Evolutionary conservation across 2,888 invertebrate species (phyloP).

Genomic region (Gastracanthus pulcherrimus): DNA sequence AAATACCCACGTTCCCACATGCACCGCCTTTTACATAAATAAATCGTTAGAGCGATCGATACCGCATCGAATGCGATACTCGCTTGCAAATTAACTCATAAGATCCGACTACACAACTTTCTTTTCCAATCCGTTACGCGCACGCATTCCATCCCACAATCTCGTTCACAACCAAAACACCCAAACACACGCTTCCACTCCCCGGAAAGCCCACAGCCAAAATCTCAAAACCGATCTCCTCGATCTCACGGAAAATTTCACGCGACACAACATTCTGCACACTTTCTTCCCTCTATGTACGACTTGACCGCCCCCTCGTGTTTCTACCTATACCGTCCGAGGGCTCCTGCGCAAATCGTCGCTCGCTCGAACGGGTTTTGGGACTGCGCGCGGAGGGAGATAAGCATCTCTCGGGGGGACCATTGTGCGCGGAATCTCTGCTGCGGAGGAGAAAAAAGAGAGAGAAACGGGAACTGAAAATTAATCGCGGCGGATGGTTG

Average conservation of each 20-base stretch:
- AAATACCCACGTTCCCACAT: too few relatives aligned
- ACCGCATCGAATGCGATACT: too few relatives aligned
- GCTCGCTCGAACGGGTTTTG: slow-evolving; percentile 43
- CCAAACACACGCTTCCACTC: neutral
- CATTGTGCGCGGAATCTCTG: neutral
- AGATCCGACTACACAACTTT: too few relatives aligned
- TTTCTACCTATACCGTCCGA: slow-evolving; percentile 20
- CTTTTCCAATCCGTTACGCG: too few relatives aligned
- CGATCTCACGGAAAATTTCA: neutral
- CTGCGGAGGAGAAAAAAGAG: neutral
- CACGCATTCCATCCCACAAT: too few relatives aligned
- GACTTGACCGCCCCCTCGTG: slow-evolving; percentile 20
- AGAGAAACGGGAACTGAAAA: neutral
- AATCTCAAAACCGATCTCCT: neutral
- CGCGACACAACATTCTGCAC: neutral
- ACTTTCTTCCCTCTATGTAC: neutral
- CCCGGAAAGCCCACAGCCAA: neutral
- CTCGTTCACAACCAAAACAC: too few relatives aligned
- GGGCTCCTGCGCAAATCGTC: too few relatives aligned
- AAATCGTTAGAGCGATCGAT: too few relatives aligned
- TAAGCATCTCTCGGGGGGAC: slow-evolving; percentile 14
- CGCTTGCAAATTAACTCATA: too few relatives aligned
- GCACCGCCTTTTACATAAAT: too few relatives aligned
- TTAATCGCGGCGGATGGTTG: neutral
- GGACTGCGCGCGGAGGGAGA: neutral